Evolutionary conservation across 92 coral and sea anemone species (phyloP).

Genomic region (Galaxea fascicularis): DNA sequence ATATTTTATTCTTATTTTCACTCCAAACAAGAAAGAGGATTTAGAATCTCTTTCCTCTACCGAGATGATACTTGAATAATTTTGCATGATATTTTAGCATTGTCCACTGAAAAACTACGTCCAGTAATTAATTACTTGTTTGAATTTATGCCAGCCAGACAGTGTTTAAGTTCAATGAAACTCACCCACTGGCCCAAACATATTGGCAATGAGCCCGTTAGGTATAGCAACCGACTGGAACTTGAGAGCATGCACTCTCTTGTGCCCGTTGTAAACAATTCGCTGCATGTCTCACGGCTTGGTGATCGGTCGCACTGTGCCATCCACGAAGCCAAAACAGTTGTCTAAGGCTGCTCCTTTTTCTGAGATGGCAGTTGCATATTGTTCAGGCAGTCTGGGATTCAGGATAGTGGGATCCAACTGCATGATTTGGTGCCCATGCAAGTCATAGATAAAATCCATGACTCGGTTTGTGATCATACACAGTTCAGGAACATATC

Average conservation of each 20-base stretch:
- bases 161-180: background rate
- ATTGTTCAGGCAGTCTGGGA: background rate
- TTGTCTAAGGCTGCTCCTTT: background rate
- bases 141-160: background rate
- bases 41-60: background rate
- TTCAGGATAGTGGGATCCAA: background rate
- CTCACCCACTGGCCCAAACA: slow-evolving; percentile 6
- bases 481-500: slow-evolving; percentile 30
- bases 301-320: too few relatives aligned
- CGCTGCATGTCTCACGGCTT: too few relatives aligned
- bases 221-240: slow-evolving; percentile 21
- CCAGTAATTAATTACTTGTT: too few relatives aligned
- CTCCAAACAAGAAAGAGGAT: background rate
- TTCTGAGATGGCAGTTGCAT: background rate
- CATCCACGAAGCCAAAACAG: too few relatives aligned
- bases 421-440: background rate
- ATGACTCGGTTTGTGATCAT: slow-evolving; percentile 28
- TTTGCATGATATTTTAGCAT: background rate
- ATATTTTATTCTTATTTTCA: background rate
- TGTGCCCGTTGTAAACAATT: too few relatives aligned
- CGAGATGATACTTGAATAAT: background rate
- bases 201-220: slow-evolving; percentile 14
- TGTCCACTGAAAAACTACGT: background rate
- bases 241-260: slow-evolving; percentile 23
- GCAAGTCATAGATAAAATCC: slow-evolving; percentile 23